These are phyloP conservation scores for Erpornis zantholeuca DNA, from an alignment of 2,113 vertebrate species.

Conservation along the genomic window DNA sequence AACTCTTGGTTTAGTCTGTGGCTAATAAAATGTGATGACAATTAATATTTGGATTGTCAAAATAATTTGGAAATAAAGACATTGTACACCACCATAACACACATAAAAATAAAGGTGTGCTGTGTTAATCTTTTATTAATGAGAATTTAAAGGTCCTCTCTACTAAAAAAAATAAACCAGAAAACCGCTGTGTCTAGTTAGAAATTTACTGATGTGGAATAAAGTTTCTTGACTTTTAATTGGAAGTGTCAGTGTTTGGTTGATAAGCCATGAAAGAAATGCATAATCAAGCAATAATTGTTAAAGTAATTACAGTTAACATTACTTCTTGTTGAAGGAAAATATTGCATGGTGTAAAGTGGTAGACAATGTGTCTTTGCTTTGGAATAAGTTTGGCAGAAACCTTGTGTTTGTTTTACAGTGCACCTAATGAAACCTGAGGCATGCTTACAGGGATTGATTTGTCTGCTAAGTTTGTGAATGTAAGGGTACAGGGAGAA, in stretches of 20 bases:
- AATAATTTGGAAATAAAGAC: neutral
- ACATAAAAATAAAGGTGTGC: neutral
- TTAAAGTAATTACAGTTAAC: neutral
- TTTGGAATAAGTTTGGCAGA: neutral
- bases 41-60: neutral
- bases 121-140: neutral
- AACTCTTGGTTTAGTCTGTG: neutral
- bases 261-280: neutral
- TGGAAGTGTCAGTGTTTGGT: neutral
- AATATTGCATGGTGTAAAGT: neutral
- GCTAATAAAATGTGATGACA: neutral
- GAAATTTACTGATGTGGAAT: neutral
- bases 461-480: neutral
- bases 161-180: neutral
- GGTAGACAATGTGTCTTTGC: neutral
- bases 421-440: neutral
- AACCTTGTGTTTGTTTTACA: neutral
- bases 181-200: neutral
- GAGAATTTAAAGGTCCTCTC: neutral
- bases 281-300: neutral
- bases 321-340: neutral
- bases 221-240: neutral
- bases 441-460: neutral
- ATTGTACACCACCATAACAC: neutral
- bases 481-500: neutral